phyloP scores from a whole-genome alignment of 2,888 invertebrate genomes.

The Apotomis turbidana region DNA sequence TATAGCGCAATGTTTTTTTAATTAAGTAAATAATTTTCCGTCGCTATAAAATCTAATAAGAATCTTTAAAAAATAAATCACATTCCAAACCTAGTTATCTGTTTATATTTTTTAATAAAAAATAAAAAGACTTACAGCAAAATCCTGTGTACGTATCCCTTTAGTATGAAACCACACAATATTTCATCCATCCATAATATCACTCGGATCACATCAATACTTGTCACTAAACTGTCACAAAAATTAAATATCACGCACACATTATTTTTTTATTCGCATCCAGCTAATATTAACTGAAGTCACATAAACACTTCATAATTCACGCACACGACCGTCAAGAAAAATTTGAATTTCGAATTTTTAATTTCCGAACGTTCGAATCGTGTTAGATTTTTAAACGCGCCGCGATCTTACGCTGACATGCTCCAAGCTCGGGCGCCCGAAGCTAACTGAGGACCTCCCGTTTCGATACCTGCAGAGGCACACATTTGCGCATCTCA shows the following conservation, averaged over 20 bases:
- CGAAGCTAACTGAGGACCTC: slow-evolving; percentile 73
- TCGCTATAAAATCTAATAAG: slow-evolving; percentile 5
- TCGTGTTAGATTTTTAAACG: slow-evolving; percentile 34
- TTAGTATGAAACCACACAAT: slow-evolving; percentile 29
- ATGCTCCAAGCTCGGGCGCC: slow-evolving; percentile 58
- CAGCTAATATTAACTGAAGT: slow-evolving; percentile 9
- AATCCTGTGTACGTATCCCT: slow-evolving; percentile 28
- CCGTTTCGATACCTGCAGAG: slow-evolving; percentile 76
- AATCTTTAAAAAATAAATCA: neutral
- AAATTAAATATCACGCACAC: slow-evolving; percentile 37
- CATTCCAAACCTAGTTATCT: neutral
- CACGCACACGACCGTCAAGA: slow-evolving; percentile 28
- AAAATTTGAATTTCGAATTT: slow-evolving; percentile 25
- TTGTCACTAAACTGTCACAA: slow-evolving; percentile 40
- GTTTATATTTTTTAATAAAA: neutral
- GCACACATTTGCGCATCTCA: slow-evolving; percentile 69
- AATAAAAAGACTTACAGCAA: slow-evolving; percentile 31
- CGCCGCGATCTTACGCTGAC: slow-evolving; percentile 44
- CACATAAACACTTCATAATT: slow-evolving; percentile 22
- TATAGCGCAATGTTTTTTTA: too few relatives aligned
- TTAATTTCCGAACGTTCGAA: slow-evolving; percentile 32
- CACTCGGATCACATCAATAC: slow-evolving; percentile 39
- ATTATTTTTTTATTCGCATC: slow-evolving; percentile 7
- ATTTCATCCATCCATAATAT: slow-evolving; percentile 41
- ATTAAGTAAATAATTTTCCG: too few relatives aligned